phyloP scores from a whole-genome alignment of 2,113 vertebrate genomes.

The Arenaria interpres region DNA sequence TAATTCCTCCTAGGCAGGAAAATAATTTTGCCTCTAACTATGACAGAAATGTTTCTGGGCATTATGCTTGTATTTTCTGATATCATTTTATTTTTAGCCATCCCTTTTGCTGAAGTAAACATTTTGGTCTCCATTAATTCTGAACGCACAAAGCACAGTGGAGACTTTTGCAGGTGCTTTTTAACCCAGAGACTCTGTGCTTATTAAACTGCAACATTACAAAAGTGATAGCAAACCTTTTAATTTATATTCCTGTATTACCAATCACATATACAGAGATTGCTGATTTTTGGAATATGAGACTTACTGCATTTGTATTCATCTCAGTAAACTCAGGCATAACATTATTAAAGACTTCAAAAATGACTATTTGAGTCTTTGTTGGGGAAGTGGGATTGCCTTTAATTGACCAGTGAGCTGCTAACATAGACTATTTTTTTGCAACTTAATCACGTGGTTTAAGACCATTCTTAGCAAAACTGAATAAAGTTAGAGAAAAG shows the following conservation, averaged over 20 bases:
- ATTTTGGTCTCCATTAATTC: conserved; percentile 15
- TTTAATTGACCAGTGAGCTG: neutral
- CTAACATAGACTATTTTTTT: neutral
- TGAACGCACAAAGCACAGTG: neutral
- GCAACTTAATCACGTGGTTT: neutral
- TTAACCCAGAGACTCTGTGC: neutral
- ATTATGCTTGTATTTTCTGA: conserved; percentile 12
- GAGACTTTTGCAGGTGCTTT: neutral
- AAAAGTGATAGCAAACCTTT: neutral
- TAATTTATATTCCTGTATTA: conserved; percentile 19
- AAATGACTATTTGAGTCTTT: neutral
- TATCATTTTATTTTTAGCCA: conserved; percentile 33
- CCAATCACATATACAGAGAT: neutral
- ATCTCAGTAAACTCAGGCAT: neutral
- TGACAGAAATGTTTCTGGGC: neutral
- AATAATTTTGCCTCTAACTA: conserved; percentile 29
- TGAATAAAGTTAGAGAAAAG: neutral
- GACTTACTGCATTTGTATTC: conserved; percentile 17
- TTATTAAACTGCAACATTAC: conserved; percentile 39
- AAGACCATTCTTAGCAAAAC: neutral
- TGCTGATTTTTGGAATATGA: neutral
- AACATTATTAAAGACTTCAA: neutral
- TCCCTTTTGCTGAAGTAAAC: conserved; percentile 31
- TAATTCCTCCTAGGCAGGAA: conserved; percentile 10
- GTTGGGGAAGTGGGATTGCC: neutral